Evolutionary conservation across 2,797 vertebrate genomes (phyloP).

Genomic region (Dallia pectoralis): DNA sequence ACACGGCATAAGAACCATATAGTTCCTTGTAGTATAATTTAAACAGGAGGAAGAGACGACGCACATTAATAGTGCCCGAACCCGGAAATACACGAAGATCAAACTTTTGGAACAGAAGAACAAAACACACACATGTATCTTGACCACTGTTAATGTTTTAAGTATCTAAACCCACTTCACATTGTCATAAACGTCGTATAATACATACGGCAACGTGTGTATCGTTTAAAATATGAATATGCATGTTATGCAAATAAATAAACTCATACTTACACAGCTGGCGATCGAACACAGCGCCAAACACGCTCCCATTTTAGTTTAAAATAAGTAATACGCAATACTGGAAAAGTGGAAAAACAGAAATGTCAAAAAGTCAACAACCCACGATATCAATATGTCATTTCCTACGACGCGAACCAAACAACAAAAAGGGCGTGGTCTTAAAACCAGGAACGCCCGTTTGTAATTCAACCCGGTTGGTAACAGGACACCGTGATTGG

Average conservation of each 20-base stretch:
- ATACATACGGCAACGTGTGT: no score
- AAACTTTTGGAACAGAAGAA: neutral
- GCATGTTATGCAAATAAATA: no score
- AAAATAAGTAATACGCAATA: neutral
- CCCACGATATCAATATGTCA: constrained; percentile 7
- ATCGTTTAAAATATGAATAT: no score
- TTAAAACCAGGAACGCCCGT: neutral
- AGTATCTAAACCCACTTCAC: no score
- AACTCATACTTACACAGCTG: constrained; percentile 86
- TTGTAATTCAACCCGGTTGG: no score
- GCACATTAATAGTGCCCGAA: neutral
- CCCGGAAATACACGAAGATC: neutral
- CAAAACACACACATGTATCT: no score
- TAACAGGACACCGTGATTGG: constrained; percentile 38
- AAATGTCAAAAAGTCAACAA: constrained; percentile 7
- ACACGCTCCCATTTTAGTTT: constrained; percentile 83
- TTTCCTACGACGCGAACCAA: neutral
- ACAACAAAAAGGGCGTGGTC: constrained; percentile 1
- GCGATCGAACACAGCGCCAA: constrained; percentile 84
- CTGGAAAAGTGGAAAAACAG: neutral
- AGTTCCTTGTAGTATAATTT: neutral
- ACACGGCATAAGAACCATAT: neutral
- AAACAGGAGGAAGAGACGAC: neutral
- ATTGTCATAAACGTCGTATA: no score
- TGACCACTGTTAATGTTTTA: no score